Conservation (phyloP, 2,113 vertebrate genomes). For the Spea multiplicata region DNA sequence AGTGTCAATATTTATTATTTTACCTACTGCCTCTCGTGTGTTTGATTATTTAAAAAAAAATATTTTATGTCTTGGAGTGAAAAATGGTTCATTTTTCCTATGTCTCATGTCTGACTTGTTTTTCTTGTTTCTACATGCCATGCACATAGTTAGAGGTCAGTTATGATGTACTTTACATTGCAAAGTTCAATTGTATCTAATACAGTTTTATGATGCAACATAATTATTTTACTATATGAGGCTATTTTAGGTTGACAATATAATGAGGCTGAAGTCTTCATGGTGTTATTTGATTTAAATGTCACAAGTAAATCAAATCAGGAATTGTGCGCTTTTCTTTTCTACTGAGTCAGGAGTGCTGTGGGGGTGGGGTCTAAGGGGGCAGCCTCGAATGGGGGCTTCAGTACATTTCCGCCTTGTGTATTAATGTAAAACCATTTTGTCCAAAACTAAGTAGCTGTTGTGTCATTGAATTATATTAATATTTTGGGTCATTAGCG, state of each 20-base stretch:
- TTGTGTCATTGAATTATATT: no score
- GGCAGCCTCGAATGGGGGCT: no score
- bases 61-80: neutral
- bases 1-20: constrained; percentile 11
- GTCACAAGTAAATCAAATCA: constrained; percentile 14
- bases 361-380: no score
- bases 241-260: neutral
- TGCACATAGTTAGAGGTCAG: constrained; percentile 16
- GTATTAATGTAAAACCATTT: no score
- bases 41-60: constrained; percentile 2
- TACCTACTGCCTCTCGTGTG: neutral
- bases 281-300: constrained; percentile 2
- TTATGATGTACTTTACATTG: neutral
- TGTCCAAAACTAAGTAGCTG: no score
- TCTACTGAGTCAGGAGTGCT: no score
- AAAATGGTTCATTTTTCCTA: neutral
- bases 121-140: constrained; percentile 15
- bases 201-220: constrained; percentile 23
- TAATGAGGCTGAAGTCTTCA: constrained; percentile 16
- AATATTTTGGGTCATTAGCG: no score
- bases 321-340: no score
- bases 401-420: no score
- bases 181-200: constrained; percentile 48
- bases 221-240: constrained; percentile 44
- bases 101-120: constrained; percentile 7